phyloP scores from a whole-genome alignment of 2,113 vertebrate species.

The Vicugna pacos region DNA sequence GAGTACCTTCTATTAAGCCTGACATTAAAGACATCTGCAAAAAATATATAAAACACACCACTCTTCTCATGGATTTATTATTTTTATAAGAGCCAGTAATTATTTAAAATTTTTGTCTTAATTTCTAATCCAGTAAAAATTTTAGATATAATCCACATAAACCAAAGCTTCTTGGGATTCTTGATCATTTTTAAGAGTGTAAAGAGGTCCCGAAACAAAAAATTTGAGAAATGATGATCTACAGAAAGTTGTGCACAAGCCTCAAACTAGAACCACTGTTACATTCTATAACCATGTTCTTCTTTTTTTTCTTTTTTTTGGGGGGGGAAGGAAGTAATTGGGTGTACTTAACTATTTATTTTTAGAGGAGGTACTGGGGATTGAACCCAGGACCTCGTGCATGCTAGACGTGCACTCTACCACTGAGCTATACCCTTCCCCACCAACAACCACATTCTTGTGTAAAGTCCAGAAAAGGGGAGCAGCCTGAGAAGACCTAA shows the following conservation, averaged over 20 bases:
- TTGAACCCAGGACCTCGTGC: too few species aligned
- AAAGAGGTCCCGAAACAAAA: slow-evolving; percentile 3
- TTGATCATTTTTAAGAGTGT: slow-evolving; percentile 5
- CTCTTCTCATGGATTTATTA: slow-evolving; percentile 9
- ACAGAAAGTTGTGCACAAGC: not conserved
- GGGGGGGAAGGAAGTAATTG: too few species aligned
- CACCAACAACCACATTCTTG: not conserved
- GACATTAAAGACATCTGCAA: not conserved
- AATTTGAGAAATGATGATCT: not conserved
- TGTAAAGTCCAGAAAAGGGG: not conserved
- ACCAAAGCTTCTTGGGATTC: not conserved
- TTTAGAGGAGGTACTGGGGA: too few species aligned
- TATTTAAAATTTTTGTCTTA: not conserved
- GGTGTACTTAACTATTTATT: too few species aligned
- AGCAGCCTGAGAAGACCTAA: not conserved
- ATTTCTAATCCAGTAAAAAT: slow-evolving; percentile 48
- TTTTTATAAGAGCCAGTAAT: slow-evolving; percentile 1
- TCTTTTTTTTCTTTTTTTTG: too few species aligned
- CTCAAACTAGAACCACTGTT: not conserved
- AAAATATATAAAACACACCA: slow-evolving; percentile 7
- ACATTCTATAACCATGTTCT: not conserved
- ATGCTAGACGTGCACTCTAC: too few species aligned
- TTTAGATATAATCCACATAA: not conserved
- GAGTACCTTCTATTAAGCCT: not conserved
- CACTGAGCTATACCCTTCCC: too few species aligned